Base-by-base conservation (phyloP, 2,797 vertebrate genomes). In the Urophycis tenuis region DNA sequence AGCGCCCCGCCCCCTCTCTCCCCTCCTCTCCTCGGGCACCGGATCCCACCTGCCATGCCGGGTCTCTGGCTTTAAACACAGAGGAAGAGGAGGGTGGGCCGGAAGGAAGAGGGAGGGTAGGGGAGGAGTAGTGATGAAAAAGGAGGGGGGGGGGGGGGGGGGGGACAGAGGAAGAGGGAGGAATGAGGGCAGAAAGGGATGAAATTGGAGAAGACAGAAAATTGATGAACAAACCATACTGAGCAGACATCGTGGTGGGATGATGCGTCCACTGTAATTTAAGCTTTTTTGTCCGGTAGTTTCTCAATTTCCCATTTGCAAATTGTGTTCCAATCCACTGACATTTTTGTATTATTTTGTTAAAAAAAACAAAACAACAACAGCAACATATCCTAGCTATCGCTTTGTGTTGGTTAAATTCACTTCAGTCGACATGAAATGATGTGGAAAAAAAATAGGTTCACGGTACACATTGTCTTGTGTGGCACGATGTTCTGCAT, bases 21-120 rank as follows among this genome's bases (percentile, higher is more conserved):
- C 8, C 12, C 60, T 17, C 25, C 80, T 83, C 87, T 73, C 89
- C 85, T 30, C 88, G 84, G 90, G 89, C 80, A 77, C 83, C 88
- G 88, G 87, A 92, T 89, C 81, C 81, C 45, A 74, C 79, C 70
- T 84, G 72, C 81, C 79, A 79, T 72, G 78, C 81, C 79, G 75
- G 76, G 80, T 81, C 74, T 78, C 35, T 74, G 31, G 53, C 69
- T 72, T 80, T 69, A 73, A 85, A 53, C 49, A 53, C 77, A 84
- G 78, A 81, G 45, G 72, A 77, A 31, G n/a, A 19, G 60, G 60
- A 11, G 60, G 60, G 60, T 25, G 60, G 60, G 22, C 53, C 60
- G 60, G 60, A 64, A 29, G 25, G 25, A 64, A 64, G 60, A 29
- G 60, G n/a, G 53, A 25, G 53, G 53, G 53, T 2, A 12, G 33